A percentile compares a stretch with the other conserved stretches of the same genome.
phyloP scores from a whole-genome alignment of 2,113 vertebrate genomes.

The Ranitomeya imitator region DNA sequence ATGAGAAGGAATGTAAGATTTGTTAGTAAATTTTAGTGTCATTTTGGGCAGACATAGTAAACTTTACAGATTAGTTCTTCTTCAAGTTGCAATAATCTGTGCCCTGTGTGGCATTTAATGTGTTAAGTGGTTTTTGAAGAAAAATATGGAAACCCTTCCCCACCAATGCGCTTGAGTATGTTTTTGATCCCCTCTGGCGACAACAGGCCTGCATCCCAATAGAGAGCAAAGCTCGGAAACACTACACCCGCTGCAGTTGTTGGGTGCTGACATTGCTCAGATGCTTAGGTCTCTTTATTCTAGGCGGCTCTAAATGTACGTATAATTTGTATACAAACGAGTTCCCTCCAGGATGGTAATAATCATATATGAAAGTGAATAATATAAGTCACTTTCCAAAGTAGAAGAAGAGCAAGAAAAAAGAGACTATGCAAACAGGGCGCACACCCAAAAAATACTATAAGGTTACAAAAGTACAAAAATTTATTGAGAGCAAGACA shows the following conservation, averaged over 20 bases:
- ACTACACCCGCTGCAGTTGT: slow-evolving; percentile 7
- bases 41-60: too few relatives aligned
- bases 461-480: too few relatives aligned
- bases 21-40: too few relatives aligned
- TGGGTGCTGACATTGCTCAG: slow-evolving; percentile 34
- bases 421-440: too few relatives aligned
- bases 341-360: neutral
- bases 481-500: too few relatives aligned
- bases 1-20: too few relatives aligned
- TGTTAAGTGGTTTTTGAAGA: slow-evolving; percentile 4
- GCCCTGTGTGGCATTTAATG: neutral
- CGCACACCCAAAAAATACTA: too few relatives aligned
- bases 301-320: neutral
- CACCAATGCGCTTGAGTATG: neutral
- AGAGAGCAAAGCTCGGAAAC: slow-evolving; percentile 6
- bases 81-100: too few relatives aligned
- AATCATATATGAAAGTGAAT: neutral
- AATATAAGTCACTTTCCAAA: slow-evolving; percentile 84
- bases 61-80: too few relatives aligned
- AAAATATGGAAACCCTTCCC: slow-evolving; percentile 15
- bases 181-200: slow-evolving; percentile 30
- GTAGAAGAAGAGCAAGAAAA: too few relatives aligned
- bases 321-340: neutral
- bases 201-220: neutral
- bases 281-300: neutral